Base-by-base conservation (phyloP, 2,888 invertebrate species). In the Nemoura dubitans region DNA sequence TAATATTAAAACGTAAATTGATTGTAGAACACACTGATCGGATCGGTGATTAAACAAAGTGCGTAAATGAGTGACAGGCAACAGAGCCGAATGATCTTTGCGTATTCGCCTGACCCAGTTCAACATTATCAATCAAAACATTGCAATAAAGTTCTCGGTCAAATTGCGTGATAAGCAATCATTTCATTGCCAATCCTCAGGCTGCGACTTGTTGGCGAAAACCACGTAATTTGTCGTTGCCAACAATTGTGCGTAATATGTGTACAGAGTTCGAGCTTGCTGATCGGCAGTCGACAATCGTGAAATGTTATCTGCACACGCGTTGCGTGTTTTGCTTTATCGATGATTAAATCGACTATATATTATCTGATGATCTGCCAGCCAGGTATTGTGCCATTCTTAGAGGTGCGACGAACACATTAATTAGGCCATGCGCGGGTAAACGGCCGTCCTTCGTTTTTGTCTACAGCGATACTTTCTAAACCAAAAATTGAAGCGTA, bases 381-480 rank as follows among this genome's bases (percentile, higher is more conserved):
- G 59, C 21, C n/a, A 59, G 59, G 59, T 59, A 21, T 59, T 59
- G 59, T 59, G 59, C 59, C 59, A 59, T 21, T 59, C 59, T 16
- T 59, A 36, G n/a, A n/a, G n/a, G n/a, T n/a, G n/a, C n/a, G 36
- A 36, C 36, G 36, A 59, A 21, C 59, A 10, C 14, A 2, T 16
- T 59, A 59, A 27, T 78, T 78, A 78, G 78, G 78, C 78, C 78
- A 78, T 78, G 59, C 14, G 6, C 28, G 16, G 78, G 78, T 26
- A 27, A 78, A 78, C 78, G 78, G 25, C 78, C 78, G 78, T 78
- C 78, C 78, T 78, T 78, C 78, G 78, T 10, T 78, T 78, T 27
- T 28, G 78, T 78, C 28, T 78, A 10, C 7, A 78, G 7, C 28
- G 3, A 16, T 59, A 59, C 59, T 59, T 59, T 59, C 59, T 59